Percentiles rank a stretch among this genome's conserved stretches.
Conservation (phyloP, 1,140 invertebrate species). For the Orussus abietinus region DNA sequence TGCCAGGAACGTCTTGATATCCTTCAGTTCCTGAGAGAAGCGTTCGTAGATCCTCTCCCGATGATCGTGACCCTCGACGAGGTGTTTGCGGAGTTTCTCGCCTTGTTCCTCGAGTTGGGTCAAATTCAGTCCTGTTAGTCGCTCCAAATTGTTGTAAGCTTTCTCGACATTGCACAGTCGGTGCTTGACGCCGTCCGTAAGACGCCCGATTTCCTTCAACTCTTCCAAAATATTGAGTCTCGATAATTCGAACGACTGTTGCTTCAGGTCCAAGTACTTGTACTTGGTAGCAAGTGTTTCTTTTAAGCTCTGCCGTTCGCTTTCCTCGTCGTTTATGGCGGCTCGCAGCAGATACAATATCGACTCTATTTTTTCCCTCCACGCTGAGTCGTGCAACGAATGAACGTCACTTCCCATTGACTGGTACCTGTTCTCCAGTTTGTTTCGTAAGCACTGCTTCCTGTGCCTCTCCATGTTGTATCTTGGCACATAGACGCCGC, state of each 20-base stretch:
- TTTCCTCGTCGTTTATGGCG: conserved; percentile 24
- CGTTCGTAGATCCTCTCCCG: conserved; percentile 9
- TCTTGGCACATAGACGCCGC: conserved; percentile 64
- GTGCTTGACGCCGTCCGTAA: conserved; percentile 7
- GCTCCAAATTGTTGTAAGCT: conserved; percentile 18
- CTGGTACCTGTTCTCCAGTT: not conserved
- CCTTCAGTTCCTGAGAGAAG: conserved; percentile 44
- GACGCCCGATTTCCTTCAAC: conserved; percentile 12
- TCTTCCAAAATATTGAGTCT: conserved; percentile 2
- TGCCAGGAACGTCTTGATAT: conserved; percentile 57
- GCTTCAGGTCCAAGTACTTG: conserved; percentile 15
- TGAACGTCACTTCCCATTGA: not conserved
- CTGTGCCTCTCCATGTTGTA: conserved; percentile 57
- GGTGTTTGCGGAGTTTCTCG: conserved; percentile 17
- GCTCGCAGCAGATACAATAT: conserved; percentile 28
- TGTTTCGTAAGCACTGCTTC: conserved; percentile 52
- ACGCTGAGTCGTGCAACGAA: conserved; percentile 14
- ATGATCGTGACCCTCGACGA: conserved; percentile 14
- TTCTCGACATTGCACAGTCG: conserved; percentile 24
- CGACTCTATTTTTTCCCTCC: conserved; percentile 32
- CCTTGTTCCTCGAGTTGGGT: conserved; percentile 21
- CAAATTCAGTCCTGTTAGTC: conserved; percentile 19
- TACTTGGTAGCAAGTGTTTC: conserved; percentile 19
- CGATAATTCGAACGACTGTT: conserved; percentile 9
- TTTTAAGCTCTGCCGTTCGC: conserved; percentile 23